Evolutionary conservation across 1,140 invertebrate genomes (phyloP).

Genomic region (Drosophila sechellia): DNA sequence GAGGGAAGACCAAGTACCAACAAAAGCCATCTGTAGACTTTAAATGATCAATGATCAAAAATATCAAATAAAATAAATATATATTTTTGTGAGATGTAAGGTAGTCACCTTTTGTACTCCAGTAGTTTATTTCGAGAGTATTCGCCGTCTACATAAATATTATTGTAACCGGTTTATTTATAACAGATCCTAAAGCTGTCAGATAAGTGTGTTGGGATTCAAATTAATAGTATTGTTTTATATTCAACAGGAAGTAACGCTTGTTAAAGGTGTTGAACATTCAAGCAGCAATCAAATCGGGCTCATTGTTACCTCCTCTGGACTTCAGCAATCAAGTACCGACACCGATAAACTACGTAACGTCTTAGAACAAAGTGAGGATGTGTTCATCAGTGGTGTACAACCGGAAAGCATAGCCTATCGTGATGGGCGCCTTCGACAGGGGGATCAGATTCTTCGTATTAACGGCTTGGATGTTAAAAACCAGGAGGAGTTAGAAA

Average conservation of each 20-base stretch:
- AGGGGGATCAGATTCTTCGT: slow-evolving; percentile 91
- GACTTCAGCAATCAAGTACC: slow-evolving; percentile 75
- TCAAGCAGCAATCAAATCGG: slow-evolving; percentile 87
- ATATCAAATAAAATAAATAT: no score
- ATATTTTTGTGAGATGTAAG: no score
- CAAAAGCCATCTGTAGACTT: no score
- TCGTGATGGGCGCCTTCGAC: slow-evolving; percentile 88
- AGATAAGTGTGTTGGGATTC: neutral
- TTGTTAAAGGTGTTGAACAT: slow-evolving; percentile 83
- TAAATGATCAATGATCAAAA: no score
- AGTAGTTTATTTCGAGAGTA: no score
- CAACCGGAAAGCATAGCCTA: slow-evolving; percentile 89
- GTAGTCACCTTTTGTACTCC: no score
- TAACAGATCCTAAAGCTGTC: neutral
- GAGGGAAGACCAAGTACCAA: no score
- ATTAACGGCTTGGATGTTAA: slow-evolving; percentile 87
- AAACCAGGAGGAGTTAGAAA: slow-evolving; percentile 86
- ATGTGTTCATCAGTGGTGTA: slow-evolving; percentile 91
- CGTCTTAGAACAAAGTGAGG: slow-evolving; percentile 85
- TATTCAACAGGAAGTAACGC: slow-evolving; percentile 88
- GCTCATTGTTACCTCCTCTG: slow-evolving; percentile 89
- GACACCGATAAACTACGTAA: slow-evolving; percentile 80
- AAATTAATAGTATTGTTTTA: slow-evolving; percentile 31
- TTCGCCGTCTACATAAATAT: no score
- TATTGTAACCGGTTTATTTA: no score